These are phyloP conservation scores for Porites cylindrica DNA, from an alignment of 92 coral and sea anemone species.

Conservation along the genomic window DNA sequence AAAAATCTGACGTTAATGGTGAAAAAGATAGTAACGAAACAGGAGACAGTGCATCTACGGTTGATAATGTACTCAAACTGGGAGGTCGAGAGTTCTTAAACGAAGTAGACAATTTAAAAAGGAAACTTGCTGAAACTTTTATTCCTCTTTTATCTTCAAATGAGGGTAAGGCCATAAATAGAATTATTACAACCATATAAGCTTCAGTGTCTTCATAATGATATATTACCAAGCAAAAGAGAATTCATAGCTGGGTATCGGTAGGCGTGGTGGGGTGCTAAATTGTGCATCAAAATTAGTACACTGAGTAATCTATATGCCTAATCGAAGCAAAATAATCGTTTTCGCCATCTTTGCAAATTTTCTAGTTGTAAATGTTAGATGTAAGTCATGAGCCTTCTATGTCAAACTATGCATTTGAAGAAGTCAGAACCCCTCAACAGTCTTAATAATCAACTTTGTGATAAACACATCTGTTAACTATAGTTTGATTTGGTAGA, in stretches of 20 bases:
- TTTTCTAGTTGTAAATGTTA: too few relatives aligned
- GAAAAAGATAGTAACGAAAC: constrained; percentile 35
- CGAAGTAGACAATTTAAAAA: constrained; percentile 65
- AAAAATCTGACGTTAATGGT: constrained; percentile 1
- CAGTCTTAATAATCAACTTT: neutral
- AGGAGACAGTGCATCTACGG: neutral
- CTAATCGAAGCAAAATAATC: too few relatives aligned
- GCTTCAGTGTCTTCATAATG: too few relatives aligned
- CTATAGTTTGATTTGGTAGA: constrained; percentile 4
- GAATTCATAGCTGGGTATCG: too few relatives aligned
- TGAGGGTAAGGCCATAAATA: constrained; percentile 32
- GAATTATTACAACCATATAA: neutral
- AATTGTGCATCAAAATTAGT: too few relatives aligned
- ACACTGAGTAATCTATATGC: too few relatives aligned
- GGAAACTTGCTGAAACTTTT: constrained; percentile 52
- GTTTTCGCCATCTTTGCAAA: too few relatives aligned
- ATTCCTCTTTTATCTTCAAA: constrained; percentile 40
- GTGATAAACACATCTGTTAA: neutral
- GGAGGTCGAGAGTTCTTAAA: constrained; percentile 11
- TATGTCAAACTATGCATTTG: too few relatives aligned
- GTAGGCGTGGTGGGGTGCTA: too few relatives aligned
- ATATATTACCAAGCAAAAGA: too few relatives aligned
- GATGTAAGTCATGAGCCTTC: too few relatives aligned
- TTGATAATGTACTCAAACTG: neutral
- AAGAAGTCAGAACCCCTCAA: neutral